Evolutionary conservation across 1,140 invertebrate species (phyloP), one percentile per base, ranked within the genome.

Genomic region (Anastatus disparis): DNA sequence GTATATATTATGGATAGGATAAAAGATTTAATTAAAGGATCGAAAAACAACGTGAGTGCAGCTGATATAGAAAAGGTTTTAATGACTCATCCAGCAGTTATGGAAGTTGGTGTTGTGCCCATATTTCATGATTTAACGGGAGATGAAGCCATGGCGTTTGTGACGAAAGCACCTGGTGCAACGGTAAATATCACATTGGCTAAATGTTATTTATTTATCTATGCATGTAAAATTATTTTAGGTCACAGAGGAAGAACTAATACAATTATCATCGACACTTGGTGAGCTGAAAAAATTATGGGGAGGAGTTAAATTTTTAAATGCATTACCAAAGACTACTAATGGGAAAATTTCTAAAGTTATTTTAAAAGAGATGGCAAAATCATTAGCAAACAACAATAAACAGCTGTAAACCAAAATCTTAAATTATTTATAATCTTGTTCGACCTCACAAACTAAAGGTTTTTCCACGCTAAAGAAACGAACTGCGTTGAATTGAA

Each of bases 21-120:
- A 6, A 90, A 90, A 64, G 89, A 90, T 68, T 70, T 91, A 3
- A 90, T 91, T 66, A 91, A 90, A 40, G 77, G 73, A 24, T 71
- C 73, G 50, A 74, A 72, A 24, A 53, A 75, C 40, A 75, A 77
- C 9, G 70, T 83, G 6, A 70, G 79, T 0, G 78, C 80, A 2
- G 44, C 55, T 3, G 76, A 79, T 73, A 87, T 95, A 12, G 93
- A 95, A 79, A 85, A 84, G 38, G 77, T 93, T 10, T 84, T 95
- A 9, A 75, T 89, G 2, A 81, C 84, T 22, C 91, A 93, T 81
- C 88, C 89, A 0, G 87, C 80, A 0, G 87, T 95, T 2, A 77
- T 83, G 35, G 91, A 93, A 69, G 90, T 85, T 4, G 91, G 89
- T 0, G 92, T 95, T 0, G 85, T 93, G 22, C 91, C 91, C 0